Evolutionary conservation across 2,888 invertebrate genomes (phyloP).

Genomic region (Balanococcus diminutus): DNA sequence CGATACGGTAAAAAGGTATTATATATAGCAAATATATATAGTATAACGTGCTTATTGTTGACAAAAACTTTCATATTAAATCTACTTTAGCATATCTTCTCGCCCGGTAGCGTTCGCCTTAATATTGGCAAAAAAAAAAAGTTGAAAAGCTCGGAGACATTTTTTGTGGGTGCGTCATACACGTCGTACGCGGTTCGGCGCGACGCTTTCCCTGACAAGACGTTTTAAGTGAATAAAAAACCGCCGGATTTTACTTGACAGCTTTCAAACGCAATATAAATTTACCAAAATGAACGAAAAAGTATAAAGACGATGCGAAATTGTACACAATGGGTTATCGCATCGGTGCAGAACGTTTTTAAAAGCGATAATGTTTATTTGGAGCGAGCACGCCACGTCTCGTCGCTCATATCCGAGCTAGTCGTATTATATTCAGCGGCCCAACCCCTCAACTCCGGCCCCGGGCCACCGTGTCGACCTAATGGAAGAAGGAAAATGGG

Average conservation of each 20-base stretch:
- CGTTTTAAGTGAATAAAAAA: constrained; percentile 28
- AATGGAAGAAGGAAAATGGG: background rate
- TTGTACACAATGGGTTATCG: constrained; percentile 27
- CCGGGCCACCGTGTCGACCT: background rate
- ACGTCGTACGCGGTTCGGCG: background rate
- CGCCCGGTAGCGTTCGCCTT: too few relatives aligned
- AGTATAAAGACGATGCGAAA: constrained; percentile 9
- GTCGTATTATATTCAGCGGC: background rate
- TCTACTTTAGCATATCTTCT: constrained; percentile 18
- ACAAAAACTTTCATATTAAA: constrained; percentile 19
- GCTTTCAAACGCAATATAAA: constrained; percentile 31
- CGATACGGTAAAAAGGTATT: background rate
- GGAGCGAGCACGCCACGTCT: background rate
- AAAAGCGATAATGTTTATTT: constrained; percentile 31
- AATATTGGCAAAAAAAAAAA: background rate
- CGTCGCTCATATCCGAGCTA: background rate
- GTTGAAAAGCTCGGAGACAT: constrained; percentile 16
- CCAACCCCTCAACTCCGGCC: background rate
- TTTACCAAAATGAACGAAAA: constrained; percentile 24
- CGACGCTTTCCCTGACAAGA: background rate
- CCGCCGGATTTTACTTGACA: constrained; percentile 28
- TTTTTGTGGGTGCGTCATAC: background rate
- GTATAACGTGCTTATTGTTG: background rate
- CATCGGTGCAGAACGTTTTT: constrained; percentile 27
- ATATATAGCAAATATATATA: background rate